Conservation (phyloP, 2,888 invertebrate species). For the Chrysolina haemoptera region DNA sequence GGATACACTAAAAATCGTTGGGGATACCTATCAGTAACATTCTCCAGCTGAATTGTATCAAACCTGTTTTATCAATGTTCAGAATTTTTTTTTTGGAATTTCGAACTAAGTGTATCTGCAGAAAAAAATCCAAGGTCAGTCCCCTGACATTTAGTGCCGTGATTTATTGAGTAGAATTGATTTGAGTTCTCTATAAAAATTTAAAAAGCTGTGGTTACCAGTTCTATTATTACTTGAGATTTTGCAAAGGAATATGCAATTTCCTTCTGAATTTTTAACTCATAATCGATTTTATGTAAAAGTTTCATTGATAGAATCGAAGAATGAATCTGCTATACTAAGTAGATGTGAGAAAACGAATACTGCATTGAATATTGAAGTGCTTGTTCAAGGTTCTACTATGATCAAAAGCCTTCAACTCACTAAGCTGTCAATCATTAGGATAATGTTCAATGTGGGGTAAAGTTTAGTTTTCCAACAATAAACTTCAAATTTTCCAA, state of each 20-base stretch:
- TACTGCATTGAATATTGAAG: not conserved
- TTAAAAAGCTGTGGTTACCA: slow-evolving; percentile 18
- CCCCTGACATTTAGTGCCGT: not conserved
- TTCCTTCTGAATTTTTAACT: slow-evolving; percentile 34
- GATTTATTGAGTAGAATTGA: slow-evolving; percentile 29
- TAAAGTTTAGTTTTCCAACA: slow-evolving; percentile 37
- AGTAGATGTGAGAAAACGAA: slow-evolving; percentile 7
- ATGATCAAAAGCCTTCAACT: slow-evolving; percentile 36
- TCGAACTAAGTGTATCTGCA: not conserved
- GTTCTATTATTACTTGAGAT: slow-evolving; percentile 34
- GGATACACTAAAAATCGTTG: too few relatives aligned
- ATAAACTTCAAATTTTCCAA: too few relatives aligned
- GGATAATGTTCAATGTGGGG: slow-evolving; percentile 34
- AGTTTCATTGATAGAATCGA: slow-evolving; percentile 33
- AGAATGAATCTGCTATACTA: slow-evolving; percentile 28
- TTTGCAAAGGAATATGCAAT: slow-evolving; percentile 29
- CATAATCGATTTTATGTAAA: slow-evolving; percentile 32
- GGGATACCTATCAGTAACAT: too few relatives aligned
- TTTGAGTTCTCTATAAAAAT: slow-evolving; percentile 24
- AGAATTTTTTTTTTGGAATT: too few relatives aligned
- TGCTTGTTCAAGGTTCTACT: slow-evolving; percentile 22
- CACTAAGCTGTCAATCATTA: slow-evolving; percentile 34
- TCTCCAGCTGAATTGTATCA: too few relatives aligned
- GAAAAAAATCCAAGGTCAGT: slow-evolving; percentile 1
- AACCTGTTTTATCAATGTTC: not conserved